These are phyloP conservation scores for Rotaria magnacalcarata DNA, from an alignment of 2,888 invertebrate species.

Conservation along the genomic window DNA sequence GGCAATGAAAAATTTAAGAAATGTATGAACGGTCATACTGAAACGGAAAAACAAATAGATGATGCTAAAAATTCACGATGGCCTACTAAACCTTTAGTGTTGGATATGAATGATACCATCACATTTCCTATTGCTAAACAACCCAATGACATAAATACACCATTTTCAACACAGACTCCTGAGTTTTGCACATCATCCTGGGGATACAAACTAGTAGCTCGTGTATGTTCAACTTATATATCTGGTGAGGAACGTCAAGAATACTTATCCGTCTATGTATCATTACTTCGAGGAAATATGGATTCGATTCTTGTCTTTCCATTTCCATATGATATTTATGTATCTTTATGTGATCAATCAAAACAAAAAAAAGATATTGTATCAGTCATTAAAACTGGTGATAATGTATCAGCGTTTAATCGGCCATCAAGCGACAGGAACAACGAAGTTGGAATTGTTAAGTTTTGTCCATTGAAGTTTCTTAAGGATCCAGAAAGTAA, in stretches of 20 bases:
- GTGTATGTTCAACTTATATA: background rate
- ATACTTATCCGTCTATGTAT: background rate
- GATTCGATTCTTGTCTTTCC: background rate
- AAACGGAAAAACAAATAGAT: background rate
- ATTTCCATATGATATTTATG: background rate
- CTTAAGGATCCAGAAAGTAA: background rate
- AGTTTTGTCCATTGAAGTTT: background rate
- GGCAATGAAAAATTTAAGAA: background rate
- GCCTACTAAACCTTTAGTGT: too few species aligned
- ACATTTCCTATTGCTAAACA: background rate
- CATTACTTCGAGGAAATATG: background rate
- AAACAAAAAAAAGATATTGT: background rate
- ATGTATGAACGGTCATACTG: background rate
- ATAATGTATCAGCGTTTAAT: background rate
- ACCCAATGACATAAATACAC: background rate
- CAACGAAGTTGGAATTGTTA: background rate
- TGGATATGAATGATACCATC: background rate
- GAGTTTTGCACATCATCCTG: background rate
- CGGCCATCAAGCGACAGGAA: background rate
- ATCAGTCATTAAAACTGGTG: background rate
- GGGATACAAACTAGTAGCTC: background rate
- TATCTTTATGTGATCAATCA: background rate
- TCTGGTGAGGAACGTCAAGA: background rate
- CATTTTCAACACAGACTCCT: background rate
- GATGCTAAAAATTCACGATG: background rate